Evolutionary conservation across 2,888 invertebrate species (phyloP).

Genomic region (Drosophila paracracens): DNA sequence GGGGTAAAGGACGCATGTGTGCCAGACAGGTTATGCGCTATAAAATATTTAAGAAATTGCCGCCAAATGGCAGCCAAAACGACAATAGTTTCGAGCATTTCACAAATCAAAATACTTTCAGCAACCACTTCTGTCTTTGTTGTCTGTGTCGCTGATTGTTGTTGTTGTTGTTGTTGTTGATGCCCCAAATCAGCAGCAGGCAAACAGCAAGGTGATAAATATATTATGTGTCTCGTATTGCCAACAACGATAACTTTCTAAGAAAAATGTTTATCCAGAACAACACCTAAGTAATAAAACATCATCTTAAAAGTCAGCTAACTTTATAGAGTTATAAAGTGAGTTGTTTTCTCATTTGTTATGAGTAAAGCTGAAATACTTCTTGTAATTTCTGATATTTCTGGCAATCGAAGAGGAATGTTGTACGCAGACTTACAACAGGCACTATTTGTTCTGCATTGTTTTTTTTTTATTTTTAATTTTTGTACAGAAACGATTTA

Average conservation of each 20-base stretch:
- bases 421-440: background rate
- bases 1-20: conserved; percentile 64
- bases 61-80: conserved; percentile 71
- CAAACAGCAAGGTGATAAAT: conserved; percentile 67
- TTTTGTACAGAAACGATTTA: no score
- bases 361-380: background rate
- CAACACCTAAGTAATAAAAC: conserved; percentile 7
- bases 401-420: background rate
- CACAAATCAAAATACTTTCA: conserved; percentile 79
- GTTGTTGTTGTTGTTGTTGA: conserved; percentile 28
- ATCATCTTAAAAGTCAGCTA: conserved; percentile 7
- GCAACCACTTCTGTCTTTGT: conserved; percentile 40
- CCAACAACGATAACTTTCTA: conserved; percentile 34
- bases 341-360: background rate
- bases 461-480: no score
- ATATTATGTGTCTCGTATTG: conserved; percentile 64
- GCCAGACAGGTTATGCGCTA: conserved; percentile 79
- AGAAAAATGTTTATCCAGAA: background rate
- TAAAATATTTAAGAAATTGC: conserved; percentile 80
- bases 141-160: conserved; percentile 40
- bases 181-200: conserved; percentile 40
- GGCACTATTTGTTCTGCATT: no score
- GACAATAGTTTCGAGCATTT: conserved; percentile 75
- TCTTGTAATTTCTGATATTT: background rate
- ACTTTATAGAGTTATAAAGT: background rate